A percentile compares a stretch with the other conserved stretches of the same genome.
phyloP scores from a whole-genome alignment of 2,888 invertebrate genomes.

The Drosophila merina region DNA sequence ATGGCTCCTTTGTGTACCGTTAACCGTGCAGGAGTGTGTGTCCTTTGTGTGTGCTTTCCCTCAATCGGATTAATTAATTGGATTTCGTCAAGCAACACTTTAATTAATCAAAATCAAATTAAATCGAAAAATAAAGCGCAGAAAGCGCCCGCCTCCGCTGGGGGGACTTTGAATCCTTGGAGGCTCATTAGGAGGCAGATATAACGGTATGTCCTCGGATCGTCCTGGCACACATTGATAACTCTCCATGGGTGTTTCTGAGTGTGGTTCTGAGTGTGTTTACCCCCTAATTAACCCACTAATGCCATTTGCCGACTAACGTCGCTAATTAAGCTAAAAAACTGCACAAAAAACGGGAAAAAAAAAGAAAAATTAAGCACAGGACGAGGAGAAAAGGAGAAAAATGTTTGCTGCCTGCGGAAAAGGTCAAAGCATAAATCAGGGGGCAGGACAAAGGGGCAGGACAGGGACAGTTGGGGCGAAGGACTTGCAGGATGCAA shows the following conservation, averaged over 20 bases:
- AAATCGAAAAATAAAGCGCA: slow-evolving; percentile 5
- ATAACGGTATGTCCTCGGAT: background rate
- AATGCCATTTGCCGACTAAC: slow-evolving; percentile 71
- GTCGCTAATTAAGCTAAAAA: slow-evolving; percentile 75
- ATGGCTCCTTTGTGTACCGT: slow-evolving; percentile 7
- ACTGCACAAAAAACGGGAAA: slow-evolving; percentile 11
- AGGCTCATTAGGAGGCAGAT: slow-evolving; percentile 39
- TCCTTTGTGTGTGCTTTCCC: background rate
- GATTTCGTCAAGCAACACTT: slow-evolving; percentile 16
- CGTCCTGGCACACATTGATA: slow-evolving; percentile 43
- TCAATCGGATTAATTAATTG: slow-evolving; percentile 43
- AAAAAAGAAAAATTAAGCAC: slow-evolving; percentile 11
- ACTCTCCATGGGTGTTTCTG: background rate
- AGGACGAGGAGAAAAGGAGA: slow-evolving; percentile 27
- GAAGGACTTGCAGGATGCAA: slow-evolving; percentile 48
- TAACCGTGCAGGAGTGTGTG: background rate
- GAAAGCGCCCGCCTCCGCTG: background rate
- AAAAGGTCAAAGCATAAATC: slow-evolving; percentile 77
- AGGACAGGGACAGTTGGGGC: slow-evolving; percentile 1
- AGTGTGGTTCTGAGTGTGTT: slow-evolving; percentile 10
- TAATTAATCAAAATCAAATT: slow-evolving; percentile 50
- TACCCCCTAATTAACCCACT: slow-evolving; percentile 69
- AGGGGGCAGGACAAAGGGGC: slow-evolving; percentile 20
- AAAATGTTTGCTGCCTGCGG: slow-evolving; percentile 58
- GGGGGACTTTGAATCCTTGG: slow-evolving; percentile 14